A percentile compares a stretch with the other conserved stretches of the same genome.
These are phyloP conservation scores for Telmatherina bonti DNA, from an alignment of 2,797 vertebrate genomes.

Conservation along the genomic window DNA sequence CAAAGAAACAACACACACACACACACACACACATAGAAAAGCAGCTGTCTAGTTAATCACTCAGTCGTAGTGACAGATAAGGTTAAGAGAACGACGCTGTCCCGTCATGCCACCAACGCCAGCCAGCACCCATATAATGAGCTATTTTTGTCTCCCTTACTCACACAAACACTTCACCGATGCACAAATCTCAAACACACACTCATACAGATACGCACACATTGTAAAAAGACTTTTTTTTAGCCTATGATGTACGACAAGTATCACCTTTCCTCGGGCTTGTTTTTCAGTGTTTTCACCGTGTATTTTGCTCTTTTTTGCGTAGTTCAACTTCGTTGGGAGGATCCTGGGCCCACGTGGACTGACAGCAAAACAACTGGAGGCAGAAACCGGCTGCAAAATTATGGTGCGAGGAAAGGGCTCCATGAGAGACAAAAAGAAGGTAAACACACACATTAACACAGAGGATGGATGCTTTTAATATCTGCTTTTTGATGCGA, in stretches of 20 bases:
- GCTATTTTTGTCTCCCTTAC: conserved; percentile 74
- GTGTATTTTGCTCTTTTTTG: conserved; percentile 38
- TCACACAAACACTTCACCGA: conserved; percentile 67
- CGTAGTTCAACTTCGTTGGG: conserved; percentile 96
- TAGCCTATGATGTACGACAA: conserved; percentile 4
- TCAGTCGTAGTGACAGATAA: conserved; percentile 88
- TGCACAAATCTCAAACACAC: conserved; percentile 47
- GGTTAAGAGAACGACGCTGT: conserved; percentile 85
- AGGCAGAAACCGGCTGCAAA: conserved; percentile 99
- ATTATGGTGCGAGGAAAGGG: conserved; percentile 99
- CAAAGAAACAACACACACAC: conserved; percentile 29
- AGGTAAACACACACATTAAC: conserved; percentile 82
- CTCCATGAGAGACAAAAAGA: conserved; percentile 99
- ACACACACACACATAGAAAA: conserved; percentile 56
- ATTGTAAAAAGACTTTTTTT: conserved; percentile 1
- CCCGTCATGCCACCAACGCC: conserved; percentile 67
- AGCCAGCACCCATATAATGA: conserved; percentile 72
- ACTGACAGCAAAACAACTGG: conserved; percentile 97
- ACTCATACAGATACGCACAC: conserved; percentile 30
- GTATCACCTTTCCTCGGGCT: conserved; percentile 8
- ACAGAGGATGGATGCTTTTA: neutral
- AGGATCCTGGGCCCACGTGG: conserved; percentile 98
- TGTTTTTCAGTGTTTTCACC: conserved; percentile 2
- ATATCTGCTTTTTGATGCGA: neutral
- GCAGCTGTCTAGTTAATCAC: conserved; percentile 92